A percentile compares a stretch with the other conserved stretches of the same genome.
Evolutionary conservation across 1,140 invertebrate species (phyloP).

Genomic region (Liolophura sinensis): DNA sequence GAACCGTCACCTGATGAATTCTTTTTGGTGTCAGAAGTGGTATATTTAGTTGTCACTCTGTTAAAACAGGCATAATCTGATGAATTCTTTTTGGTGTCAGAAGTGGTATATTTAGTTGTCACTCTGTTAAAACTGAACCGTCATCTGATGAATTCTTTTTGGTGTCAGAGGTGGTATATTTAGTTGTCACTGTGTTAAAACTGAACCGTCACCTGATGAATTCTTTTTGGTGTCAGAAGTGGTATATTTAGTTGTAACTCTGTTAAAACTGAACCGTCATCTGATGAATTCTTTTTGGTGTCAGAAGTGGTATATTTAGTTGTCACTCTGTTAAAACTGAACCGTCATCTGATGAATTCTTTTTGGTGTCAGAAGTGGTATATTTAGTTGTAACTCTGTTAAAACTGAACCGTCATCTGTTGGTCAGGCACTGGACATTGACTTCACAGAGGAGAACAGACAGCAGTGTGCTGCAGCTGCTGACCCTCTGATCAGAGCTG

Average conservation of each 20-base stretch:
- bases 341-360: not conserved
- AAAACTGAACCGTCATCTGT: not conserved
- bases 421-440: slow-evolving; percentile 72
- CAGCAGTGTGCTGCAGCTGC: slow-evolving; percentile 80
- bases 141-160: slow-evolving; percentile 10
- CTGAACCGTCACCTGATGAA: not conserved
- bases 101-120: slow-evolving; percentile 8
- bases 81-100: too few species aligned
- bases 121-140: not conserved
- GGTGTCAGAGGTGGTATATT: not conserved
- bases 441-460: slow-evolving; percentile 76
- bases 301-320: slow-evolving; percentile 5
- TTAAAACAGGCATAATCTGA: too few species aligned
- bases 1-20: not conserved
- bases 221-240: too few species aligned
- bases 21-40: slow-evolving; percentile 1
- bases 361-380: slow-evolving; percentile 1
- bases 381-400: slow-evolving; percentile 7
- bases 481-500: slow-evolving; percentile 83
- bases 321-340: not conserved
- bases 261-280: not conserved
- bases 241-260: slow-evolving; percentile 9
- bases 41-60: slow-evolving; percentile 6
- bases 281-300: too few species aligned
- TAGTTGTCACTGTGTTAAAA: slow-evolving; percentile 4